Conservation (phyloP, 2,113 vertebrate species). For the Hypanus sabinus region DNA sequence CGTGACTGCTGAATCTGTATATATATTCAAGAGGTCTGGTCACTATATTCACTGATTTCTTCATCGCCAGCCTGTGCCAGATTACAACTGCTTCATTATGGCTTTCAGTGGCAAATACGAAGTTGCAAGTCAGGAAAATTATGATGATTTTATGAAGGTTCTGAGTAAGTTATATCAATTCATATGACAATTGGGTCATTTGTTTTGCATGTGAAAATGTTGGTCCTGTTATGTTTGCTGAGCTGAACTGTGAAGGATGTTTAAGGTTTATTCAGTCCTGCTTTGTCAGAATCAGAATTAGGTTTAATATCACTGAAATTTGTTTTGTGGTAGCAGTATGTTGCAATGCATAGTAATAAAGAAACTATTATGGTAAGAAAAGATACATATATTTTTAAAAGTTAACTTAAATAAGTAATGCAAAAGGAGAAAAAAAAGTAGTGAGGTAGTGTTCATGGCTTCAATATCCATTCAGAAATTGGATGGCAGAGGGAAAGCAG, state of each 20-base stretch:
- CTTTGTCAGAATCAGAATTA: not conserved
- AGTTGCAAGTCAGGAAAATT: conserved; percentile 69
- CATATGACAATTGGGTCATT: not conserved
- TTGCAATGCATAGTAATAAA: no score
- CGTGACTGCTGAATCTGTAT: conserved; percentile 18
- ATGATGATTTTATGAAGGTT: conserved; percentile 64
- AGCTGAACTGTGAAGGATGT: not conserved
- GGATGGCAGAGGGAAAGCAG: no score
- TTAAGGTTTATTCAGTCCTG: not conserved
- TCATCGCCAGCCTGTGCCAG: conserved; percentile 39
- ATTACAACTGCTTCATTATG: conserved; percentile 51
- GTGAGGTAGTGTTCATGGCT: no score
- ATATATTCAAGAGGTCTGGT: not conserved
- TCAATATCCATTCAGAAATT: no score
- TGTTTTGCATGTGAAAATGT: not conserved
- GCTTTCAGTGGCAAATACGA: conserved; percentile 70
- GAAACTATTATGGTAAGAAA: no score
- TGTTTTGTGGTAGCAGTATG: no score
- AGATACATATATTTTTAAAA: no score
- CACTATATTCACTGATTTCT: conserved; percentile 12
- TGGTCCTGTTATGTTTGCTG: not conserved
- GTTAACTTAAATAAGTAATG: no score
- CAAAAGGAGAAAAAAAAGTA: no score
- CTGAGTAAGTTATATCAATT: conserved; percentile 51
- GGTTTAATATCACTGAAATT: no score